Evolutionary conservation across 1,140 invertebrate genomes (phyloP).

Genomic region (Notospermus geniculatus): DNA sequence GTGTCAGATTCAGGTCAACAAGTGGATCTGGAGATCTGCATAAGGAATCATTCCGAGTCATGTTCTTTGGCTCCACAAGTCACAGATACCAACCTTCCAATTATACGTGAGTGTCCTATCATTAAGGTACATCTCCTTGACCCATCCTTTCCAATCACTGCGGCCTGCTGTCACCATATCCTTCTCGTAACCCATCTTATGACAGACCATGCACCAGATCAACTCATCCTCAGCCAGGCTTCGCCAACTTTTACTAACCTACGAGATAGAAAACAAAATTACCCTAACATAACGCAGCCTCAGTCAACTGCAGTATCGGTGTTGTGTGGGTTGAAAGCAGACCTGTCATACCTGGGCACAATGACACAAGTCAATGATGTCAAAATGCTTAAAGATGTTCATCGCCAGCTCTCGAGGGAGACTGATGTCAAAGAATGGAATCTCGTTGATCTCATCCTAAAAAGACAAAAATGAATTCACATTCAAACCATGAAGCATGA

Average conservation of each 20-base stretch:
- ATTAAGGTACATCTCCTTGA: slow-evolving; percentile 29
- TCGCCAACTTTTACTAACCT: slow-evolving; percentile 50
- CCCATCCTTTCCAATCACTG: slow-evolving; percentile 41
- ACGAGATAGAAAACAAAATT: slow-evolving; percentile 1
- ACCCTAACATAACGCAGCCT: too few species aligned
- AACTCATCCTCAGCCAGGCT: slow-evolving; percentile 50
- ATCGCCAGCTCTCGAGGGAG: slow-evolving; percentile 48
- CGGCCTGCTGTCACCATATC: slow-evolving; percentile 27
- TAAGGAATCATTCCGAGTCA: too few species aligned
- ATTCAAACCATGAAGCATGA: too few species aligned
- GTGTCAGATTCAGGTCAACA: too few species aligned
- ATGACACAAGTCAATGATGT: slow-evolving; percentile 38
- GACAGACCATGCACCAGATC: slow-evolving; percentile 46
- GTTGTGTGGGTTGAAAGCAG: too few species aligned
- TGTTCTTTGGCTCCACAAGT: too few species aligned
- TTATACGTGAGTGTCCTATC: slow-evolving; percentile 33
- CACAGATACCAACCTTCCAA: slow-evolving; percentile 52
- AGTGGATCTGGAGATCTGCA: too few species aligned
- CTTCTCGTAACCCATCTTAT: slow-evolving; percentile 35
- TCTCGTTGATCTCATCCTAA: slow-evolving; percentile 54
- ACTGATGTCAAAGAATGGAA: slow-evolving; percentile 51
- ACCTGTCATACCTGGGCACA: slow-evolving; percentile 55
- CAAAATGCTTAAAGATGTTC: slow-evolving; percentile 47
- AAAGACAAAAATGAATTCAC: too few species aligned
- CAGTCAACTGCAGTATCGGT: too few species aligned